Percentiles rank a stretch among this genome's conserved stretches.
Evolutionary conservation across 2,888 invertebrate genomes (phyloP).

Genomic region (Urechis unicinctus): DNA sequence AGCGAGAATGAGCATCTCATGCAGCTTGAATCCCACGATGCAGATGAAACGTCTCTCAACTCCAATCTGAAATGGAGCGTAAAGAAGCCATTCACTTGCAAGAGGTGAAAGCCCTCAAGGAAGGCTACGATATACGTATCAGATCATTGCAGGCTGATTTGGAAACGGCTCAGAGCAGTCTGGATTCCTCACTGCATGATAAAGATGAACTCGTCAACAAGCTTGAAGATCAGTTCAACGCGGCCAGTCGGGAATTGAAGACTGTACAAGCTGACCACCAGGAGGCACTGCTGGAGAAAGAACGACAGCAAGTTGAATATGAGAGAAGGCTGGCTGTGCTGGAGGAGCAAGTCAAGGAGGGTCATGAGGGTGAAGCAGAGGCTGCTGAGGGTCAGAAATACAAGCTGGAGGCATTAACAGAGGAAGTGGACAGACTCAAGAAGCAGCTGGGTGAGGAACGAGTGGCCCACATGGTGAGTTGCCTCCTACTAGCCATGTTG

Average conservation of each 20-base stretch:
- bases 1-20: no score
- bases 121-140: constrained; percentile 17
- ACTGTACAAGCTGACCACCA: constrained; percentile 1
- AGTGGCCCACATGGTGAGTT: constrained; percentile 9
- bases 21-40: neutral
- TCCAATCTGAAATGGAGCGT: constrained; percentile 6
- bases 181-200: constrained; percentile 1
- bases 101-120: constrained; percentile 13
- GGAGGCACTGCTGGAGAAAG: neutral
- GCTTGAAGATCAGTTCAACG: neutral
- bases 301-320: neutral
- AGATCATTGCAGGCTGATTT: constrained; percentile 14
- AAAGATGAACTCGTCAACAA: constrained; percentile 2
- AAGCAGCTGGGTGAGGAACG: constrained; percentile 13
- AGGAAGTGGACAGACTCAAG: neutral
- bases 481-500: no score
- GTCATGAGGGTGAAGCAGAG: constrained; percentile 1
- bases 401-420: constrained; percentile 3
- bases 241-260: no score
- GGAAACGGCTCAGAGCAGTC: neutral
- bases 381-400: neutral
- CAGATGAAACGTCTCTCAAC: neutral
- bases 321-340: neutral
- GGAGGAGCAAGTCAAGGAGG: neutral
- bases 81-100: constrained; percentile 4